Percentiles rank a stretch among this genome's conserved stretches.
These are phyloP conservation scores for Hypotaenidia okinawae DNA, from an alignment of 2,797 vertebrate genomes.

Conservation along the genomic window DNA sequence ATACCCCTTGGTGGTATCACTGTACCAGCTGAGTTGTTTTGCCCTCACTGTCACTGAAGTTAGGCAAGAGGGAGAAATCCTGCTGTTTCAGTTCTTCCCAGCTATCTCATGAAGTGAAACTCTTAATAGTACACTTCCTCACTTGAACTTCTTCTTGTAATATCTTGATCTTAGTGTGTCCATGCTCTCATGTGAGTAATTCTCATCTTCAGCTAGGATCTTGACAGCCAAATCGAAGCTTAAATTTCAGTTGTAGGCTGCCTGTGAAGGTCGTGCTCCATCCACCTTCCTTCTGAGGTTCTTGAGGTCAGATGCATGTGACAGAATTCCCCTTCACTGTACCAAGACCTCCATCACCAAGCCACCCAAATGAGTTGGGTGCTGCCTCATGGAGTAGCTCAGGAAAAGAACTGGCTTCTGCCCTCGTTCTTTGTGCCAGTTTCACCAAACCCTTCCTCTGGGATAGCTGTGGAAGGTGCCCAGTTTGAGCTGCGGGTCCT, in stretches of 20 bases:
- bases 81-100: conserved; percentile 36
- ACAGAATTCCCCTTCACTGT: neutral
- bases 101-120: conserved; percentile 35
- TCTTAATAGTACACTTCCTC: neutral
- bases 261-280: neutral
- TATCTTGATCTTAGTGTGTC: neutral
- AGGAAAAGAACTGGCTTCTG: neutral
- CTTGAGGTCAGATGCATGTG: neutral
- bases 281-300: neutral
- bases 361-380: neutral
- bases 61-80: neutral
- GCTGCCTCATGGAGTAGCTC: neutral
- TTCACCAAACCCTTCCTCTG: neutral
- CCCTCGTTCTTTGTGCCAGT: rapidly evolving
- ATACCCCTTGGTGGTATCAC: neutral
- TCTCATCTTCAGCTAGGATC: neutral
- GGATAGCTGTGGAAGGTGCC: neutral
- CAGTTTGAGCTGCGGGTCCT: neutral
- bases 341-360: neutral
- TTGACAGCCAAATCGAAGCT: neutral
- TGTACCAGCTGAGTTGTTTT: neutral
- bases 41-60: neutral
- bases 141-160: neutral
- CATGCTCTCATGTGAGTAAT: neutral
- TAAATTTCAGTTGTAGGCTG: neutral